phyloP scores from a whole-genome alignment of 2,888 invertebrate species.

The Latrodectus elegans region DNA sequence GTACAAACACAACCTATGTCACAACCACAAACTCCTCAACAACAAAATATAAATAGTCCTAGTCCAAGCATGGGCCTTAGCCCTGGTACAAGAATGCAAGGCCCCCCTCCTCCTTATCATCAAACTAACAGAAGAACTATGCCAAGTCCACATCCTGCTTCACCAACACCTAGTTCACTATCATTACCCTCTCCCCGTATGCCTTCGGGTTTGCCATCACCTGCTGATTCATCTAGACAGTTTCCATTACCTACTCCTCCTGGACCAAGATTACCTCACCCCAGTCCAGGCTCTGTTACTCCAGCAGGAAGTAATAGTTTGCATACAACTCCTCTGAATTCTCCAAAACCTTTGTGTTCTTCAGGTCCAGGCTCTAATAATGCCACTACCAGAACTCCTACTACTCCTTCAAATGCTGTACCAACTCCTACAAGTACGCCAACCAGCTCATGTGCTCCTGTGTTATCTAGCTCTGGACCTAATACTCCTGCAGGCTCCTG shows the following conservation, averaged over 20 bases:
- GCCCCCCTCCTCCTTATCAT: constrained; percentile 86
- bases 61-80: constrained; percentile 72
- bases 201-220: constrained; percentile 83
- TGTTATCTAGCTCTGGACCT: constrained; percentile 69
- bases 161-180: constrained; percentile 79
- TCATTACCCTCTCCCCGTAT: constrained; percentile 85
- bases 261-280: constrained; percentile 75
- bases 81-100: constrained; percentile 77
- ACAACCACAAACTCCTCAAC: constrained; percentile 68
- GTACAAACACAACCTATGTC: constrained; percentile 61
- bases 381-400: constrained; percentile 57
- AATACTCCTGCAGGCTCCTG: constrained; percentile 69
- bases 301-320: constrained; percentile 70
- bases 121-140: constrained; percentile 82
- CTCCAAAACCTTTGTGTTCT: constrained; percentile 76
- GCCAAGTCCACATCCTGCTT: constrained; percentile 84
- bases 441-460: constrained; percentile 59
- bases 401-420: constrained; percentile 61
- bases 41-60: constrained; percentile 70
- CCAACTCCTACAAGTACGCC: constrained; percentile 65
- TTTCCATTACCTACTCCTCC: constrained; percentile 75
- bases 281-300: constrained; percentile 76
- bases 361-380: constrained; percentile 65
- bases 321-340: constrained; percentile 77
- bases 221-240: constrained; percentile 80